A percentile compares a stretch with the other conserved stretches of the same genome.
phyloP scores from a whole-genome alignment of 2,797 vertebrate genomes.

The Coccyzus lansbergi region DNA sequence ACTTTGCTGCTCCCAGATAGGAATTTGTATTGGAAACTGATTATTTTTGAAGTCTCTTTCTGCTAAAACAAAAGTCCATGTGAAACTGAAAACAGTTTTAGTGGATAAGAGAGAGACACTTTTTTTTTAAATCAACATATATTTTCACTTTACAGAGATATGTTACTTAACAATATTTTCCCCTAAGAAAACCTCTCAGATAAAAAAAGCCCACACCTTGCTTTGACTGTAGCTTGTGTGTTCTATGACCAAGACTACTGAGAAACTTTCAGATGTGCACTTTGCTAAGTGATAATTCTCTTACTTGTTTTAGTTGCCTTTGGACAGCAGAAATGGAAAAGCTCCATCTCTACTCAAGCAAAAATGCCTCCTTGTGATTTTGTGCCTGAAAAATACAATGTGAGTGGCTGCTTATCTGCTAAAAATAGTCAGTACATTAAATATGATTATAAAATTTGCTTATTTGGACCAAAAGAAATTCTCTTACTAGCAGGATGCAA shows the following conservation, averaged over 20 bases:
- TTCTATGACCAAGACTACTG: neutral
- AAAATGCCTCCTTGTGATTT: slow-evolving; percentile 89
- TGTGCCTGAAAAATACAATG: slow-evolving; percentile 85
- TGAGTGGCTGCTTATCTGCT: slow-evolving; percentile 61
- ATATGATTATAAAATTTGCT: neutral
- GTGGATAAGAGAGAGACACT: rapidly evolving
- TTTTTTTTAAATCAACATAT: neutral
- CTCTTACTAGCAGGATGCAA: neutral
- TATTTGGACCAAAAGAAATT: neutral
- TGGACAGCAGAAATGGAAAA: slow-evolving; percentile 70
- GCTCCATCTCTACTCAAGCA: slow-evolving; percentile 45
- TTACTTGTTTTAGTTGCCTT: slow-evolving; percentile 71
- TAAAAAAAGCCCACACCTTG: neutral
- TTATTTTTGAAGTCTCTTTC: neutral
- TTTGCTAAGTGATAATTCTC: neutral
- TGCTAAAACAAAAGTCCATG: neutral
- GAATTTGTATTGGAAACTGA: neutral
- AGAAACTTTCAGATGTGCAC: neutral
- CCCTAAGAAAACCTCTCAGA: neutral
- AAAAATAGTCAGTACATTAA: neutral
- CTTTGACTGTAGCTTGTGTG: rapidly evolving
- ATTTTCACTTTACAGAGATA: neutral
- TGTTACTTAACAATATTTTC: neutral
- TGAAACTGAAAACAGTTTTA: neutral
- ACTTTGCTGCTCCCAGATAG: neutral